These are phyloP conservation scores for Junonia oenone DNA, from an alignment of 2,888 invertebrate genomes.

Conservation along the genomic window DNA sequence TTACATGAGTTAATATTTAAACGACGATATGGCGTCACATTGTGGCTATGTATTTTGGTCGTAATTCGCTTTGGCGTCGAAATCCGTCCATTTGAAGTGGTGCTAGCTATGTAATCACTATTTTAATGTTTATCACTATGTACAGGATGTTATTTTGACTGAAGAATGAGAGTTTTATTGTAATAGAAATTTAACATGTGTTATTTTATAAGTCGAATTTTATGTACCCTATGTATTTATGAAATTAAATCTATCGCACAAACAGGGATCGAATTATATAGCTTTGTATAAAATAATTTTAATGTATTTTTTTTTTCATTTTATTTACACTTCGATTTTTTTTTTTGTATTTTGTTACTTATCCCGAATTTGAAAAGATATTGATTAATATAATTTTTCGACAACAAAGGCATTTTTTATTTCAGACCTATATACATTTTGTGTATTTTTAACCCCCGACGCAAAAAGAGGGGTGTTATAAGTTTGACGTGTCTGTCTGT, in stretches of 20 bases:
- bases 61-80: not conserved
- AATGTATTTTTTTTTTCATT: slow-evolving; percentile 38
- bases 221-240: slow-evolving; percentile 35
- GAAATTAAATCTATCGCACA: slow-evolving; percentile 48
- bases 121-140: slow-evolving; percentile 6
- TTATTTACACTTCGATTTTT: slow-evolving; percentile 30
- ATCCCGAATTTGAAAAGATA: slow-evolving; percentile 1
- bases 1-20: too few relatives aligned
- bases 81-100: slow-evolving; percentile 17
- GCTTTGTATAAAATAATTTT: slow-evolving; percentile 44
- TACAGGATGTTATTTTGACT: slow-evolving; percentile 23
- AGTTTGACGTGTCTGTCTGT: too few relatives aligned
- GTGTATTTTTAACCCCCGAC: too few relatives aligned
- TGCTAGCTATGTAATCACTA: slow-evolving; percentile 19
- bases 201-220: slow-evolving; percentile 34
- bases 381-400: slow-evolving; percentile 2
- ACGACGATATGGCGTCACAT: too few relatives aligned
- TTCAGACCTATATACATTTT: not conserved
- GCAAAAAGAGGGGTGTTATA: too few relatives aligned
- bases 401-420: slow-evolving; percentile 4
- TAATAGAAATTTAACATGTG: slow-evolving; percentile 21
- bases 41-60: too few relatives aligned
- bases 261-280: slow-evolving; percentile 55
- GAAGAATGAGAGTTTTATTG: slow-evolving; percentile 19
- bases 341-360: slow-evolving; percentile 4